A percentile compares a stretch with the other conserved stretches of the same genome.
phyloP scores from a whole-genome alignment of 2,888 invertebrate species.

The Molorchus minor region DNA sequence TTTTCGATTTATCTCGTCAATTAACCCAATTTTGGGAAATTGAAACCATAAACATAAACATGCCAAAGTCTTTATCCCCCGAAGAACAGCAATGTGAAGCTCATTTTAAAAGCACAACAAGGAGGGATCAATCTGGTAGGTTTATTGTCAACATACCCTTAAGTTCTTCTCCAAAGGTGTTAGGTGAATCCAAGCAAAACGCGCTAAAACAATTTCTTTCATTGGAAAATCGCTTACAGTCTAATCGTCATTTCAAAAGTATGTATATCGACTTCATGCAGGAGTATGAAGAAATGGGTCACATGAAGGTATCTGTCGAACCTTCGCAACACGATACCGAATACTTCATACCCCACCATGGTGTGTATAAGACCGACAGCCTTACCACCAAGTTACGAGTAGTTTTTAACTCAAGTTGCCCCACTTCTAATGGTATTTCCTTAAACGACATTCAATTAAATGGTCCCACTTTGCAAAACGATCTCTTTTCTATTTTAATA shows the following conservation, averaged over 20 bases:
- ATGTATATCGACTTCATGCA: slow-evolving; percentile 6
- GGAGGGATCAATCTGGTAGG: slow-evolving; percentile 1
- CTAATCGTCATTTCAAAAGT: neutral
- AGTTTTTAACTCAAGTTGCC: neutral
- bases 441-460: slow-evolving; percentile 1
- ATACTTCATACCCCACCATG: slow-evolving; percentile 12
- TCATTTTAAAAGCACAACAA: neutral
- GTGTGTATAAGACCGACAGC: slow-evolving; percentile 6
- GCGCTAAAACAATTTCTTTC: slow-evolving; percentile 6
- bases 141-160: slow-evolving; percentile 1
- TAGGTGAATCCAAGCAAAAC: slow-evolving; percentile 4
- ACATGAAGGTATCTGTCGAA: neutral
- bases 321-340: neutral
- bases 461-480: neutral
- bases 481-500: slow-evolving; percentile 1
- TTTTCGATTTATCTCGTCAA: neutral
- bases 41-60: too few species aligned
- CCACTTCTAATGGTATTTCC: neutral
- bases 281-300: slow-evolving; percentile 5
- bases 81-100: slow-evolving; percentile 11
- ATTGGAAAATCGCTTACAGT: slow-evolving; percentile 4
- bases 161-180: slow-evolving; percentile 6
- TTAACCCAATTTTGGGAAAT: too few species aligned
- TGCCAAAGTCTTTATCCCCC: slow-evolving; percentile 3
- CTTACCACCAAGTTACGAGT: slow-evolving; percentile 5